These are phyloP conservation scores for Acanthosoma haemorrhoidale DNA, from an alignment of 2,888 invertebrate species.

Conservation along the genomic window DNA sequence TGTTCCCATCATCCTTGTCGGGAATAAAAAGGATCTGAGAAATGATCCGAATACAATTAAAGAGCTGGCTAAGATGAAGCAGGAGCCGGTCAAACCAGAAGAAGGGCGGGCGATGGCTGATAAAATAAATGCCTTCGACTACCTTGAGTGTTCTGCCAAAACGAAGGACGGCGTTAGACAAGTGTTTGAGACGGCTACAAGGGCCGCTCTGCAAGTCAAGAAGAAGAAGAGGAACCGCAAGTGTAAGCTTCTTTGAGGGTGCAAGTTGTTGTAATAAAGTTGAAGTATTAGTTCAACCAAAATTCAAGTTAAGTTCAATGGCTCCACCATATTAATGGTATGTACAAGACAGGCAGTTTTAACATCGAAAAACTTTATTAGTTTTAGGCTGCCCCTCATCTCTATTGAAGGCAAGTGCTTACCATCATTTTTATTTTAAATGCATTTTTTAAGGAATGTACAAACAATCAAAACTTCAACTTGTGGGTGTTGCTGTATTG, in stretches of 20 bases:
- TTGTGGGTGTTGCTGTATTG: not conserved
- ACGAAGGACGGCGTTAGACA: slow-evolving; percentile 99
- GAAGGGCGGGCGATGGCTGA: slow-evolving; percentile 97
- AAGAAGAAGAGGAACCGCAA: slow-evolving; percentile 82
- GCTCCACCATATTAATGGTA: slow-evolving; percentile 21
- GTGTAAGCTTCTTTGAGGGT: slow-evolving; percentile 73
- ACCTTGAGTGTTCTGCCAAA: slow-evolving; percentile 98
- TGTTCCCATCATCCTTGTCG: slow-evolving; percentile 97
- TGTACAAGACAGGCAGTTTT: slow-evolving; percentile 24
- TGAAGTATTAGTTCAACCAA: slow-evolving; percentile 24
- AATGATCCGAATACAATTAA: slow-evolving; percentile 90
- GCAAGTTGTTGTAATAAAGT: slow-evolving; percentile 15
- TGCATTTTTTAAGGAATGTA: slow-evolving; percentile 4
- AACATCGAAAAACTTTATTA: slow-evolving; percentile 23
- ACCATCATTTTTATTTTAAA: slow-evolving; percentile 14
- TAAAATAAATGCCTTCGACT: slow-evolving; percentile 96
- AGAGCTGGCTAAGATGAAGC: slow-evolving; percentile 96
- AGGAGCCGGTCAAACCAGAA: slow-evolving; percentile 95
- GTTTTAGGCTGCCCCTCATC: slow-evolving; percentile 15
- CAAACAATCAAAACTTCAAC: slow-evolving; percentile 8
- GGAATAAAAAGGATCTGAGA: slow-evolving; percentile 95
- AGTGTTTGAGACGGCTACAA: slow-evolving; percentile 98
- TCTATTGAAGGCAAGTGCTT: slow-evolving; percentile 18
- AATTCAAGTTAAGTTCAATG: slow-evolving; percentile 12
- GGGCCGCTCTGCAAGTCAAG: slow-evolving; percentile 94